Evolutionary conservation across 2,888 invertebrate species (phyloP).

Genomic region (Meiosimyza decipiens): DNA sequence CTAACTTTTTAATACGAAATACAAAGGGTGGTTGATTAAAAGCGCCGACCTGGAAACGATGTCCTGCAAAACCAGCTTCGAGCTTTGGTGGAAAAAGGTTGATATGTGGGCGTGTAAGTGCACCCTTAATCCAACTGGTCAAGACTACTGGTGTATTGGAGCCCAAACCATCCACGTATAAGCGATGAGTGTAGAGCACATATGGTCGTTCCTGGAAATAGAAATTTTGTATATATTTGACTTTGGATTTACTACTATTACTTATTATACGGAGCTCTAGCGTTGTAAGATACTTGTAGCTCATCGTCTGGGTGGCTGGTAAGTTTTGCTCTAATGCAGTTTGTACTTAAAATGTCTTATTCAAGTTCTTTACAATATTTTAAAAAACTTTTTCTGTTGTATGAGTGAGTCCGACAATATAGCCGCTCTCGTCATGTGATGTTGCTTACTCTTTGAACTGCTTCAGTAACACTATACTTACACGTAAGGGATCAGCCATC

Average conservation of each 20-base stretch:
- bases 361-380: too few relatives aligned
- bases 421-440: too few relatives aligned
- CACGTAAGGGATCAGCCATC: conserved; percentile 68
- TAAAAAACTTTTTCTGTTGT: too few relatives aligned
- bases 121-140: conserved; percentile 77
- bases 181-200: conserved; percentile 79
- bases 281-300: neutral
- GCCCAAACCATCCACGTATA: conserved; percentile 80
- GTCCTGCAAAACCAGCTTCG: conserved; percentile 76
- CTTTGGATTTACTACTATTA: neutral
- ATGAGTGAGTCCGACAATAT: too few relatives aligned
- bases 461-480: conserved; percentile 54
- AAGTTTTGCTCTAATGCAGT: too few relatives aligned
- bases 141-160: conserved; percentile 75
- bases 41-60: conserved; percentile 77
- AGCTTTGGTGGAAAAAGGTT: conserved; percentile 79
- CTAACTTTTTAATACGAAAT: conserved; percentile 67
- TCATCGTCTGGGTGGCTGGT: too few relatives aligned
- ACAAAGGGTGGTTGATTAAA: conserved; percentile 81
- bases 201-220: conserved; percentile 73
- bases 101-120: conserved; percentile 72
- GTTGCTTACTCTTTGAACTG: too few relatives aligned
- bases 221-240: neutral
- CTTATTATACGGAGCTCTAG: neutral
- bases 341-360: too few relatives aligned